Percentiles rank a stretch among this genome's conserved stretches.
Evolutionary conservation across 2,113 vertebrate species (phyloP).

Genomic region (Herpetotheres cachinnans): DNA sequence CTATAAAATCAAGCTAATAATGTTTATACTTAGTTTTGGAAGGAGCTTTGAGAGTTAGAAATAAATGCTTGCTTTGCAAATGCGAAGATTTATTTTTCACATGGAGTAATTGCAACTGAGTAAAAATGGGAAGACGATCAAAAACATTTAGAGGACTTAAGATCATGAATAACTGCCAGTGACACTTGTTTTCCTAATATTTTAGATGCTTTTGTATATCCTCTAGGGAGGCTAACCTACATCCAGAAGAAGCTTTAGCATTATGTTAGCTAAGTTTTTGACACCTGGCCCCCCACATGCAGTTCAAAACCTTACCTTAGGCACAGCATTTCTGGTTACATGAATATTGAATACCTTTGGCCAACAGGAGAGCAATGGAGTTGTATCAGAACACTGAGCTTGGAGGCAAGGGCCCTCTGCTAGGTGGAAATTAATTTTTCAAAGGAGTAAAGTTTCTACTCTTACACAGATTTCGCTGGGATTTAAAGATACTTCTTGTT

Average conservation of each 20-base stretch:
- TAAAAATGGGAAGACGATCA: slow-evolving; percentile 3
- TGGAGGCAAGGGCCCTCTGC: background rate
- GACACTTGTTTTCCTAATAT: background rate
- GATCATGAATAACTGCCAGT: background rate
- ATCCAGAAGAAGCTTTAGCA: background rate
- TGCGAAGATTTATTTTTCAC: slow-evolving; percentile 10
- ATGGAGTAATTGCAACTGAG: background rate
- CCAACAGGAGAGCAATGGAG: background rate
- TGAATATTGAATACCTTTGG: background rate
- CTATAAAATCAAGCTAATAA: slow-evolving; percentile 33
- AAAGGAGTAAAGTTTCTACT: background rate
- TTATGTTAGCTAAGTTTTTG: background rate
- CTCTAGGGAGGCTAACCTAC: background rate
- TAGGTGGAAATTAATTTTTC: slow-evolving; percentile 3
- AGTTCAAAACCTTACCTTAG: background rate
- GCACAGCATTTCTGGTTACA: background rate
- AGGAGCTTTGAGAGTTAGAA: slow-evolving; percentile 7
- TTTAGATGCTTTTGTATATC: background rate
- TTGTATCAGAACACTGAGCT: background rate
- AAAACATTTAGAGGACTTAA: slow-evolving; percentile 1
- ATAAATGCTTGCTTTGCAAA: slow-evolving; percentile 38
- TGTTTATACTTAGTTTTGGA: slow-evolving; percentile 36
- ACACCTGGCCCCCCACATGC: rapidly evolving
- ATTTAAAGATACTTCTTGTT: background rate
- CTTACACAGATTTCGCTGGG: background rate